Evolutionary conservation across 2,113 vertebrate genomes (phyloP).

Genomic region (Calyptomena viridis): DNA sequence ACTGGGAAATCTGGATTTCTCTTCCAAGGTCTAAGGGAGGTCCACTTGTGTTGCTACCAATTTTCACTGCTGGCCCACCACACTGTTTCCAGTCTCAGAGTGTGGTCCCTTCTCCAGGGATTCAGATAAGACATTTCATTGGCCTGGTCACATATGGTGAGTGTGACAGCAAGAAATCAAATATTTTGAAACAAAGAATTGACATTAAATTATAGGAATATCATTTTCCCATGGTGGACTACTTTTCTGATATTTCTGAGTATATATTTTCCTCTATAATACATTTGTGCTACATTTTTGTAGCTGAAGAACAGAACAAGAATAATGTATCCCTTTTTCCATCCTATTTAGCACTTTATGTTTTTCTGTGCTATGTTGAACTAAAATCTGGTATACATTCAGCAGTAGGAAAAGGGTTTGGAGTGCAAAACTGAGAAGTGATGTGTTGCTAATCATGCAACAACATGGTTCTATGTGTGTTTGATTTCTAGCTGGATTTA

Average conservation of each 20-base stretch:
- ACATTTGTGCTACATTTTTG: not conserved
- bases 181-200: not conserved
- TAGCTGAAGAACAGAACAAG: not conserved
- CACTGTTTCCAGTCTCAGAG: not conserved
- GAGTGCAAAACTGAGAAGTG: not conserved
- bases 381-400: not conserved
- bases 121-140: not conserved
- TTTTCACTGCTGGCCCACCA: not conserved
- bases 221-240: not conserved
- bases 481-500: not conserved
- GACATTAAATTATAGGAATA: not conserved
- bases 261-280: not conserved
- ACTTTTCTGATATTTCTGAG: not conserved
- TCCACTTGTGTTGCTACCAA: not conserved
- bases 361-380: not conserved
- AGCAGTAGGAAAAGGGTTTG: not conserved
- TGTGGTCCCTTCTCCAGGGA: not conserved
- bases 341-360: not conserved
- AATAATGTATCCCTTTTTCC: fast-evolving
- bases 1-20: not conserved
- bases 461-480: not conserved
- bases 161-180: not conserved
- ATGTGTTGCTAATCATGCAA: not conserved
- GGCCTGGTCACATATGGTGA: not conserved
- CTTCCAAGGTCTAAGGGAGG: not conserved